Conservation (phyloP, 2,797 vertebrate genomes). For the Silurus aristotelis region DNA sequence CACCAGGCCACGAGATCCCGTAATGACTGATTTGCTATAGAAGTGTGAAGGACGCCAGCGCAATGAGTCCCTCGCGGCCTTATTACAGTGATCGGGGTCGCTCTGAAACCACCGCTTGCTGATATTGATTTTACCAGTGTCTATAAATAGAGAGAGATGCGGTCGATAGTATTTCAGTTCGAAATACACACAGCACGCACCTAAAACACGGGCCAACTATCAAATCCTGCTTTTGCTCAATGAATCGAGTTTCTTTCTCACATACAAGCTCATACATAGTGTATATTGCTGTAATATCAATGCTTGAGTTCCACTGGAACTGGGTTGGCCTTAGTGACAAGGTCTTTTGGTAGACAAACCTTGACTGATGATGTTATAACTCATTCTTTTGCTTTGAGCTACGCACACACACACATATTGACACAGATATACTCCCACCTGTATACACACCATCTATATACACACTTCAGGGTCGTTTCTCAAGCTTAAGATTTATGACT, state of each 20-base stretch:
- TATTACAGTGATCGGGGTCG: slow-evolving; percentile 48
- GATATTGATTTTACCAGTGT: slow-evolving; percentile 52
- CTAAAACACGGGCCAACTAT: not conserved
- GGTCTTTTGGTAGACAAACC: slow-evolving; percentile 26
- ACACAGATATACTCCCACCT: slow-evolving; percentile 33
- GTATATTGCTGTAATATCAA: not conserved
- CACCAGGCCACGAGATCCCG: slow-evolving; percentile 8
- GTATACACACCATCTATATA: not conserved
- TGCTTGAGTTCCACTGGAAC: slow-evolving; percentile 3
- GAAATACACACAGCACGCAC: not conserved
- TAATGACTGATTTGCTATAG: slow-evolving; percentile 34
- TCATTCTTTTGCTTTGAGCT: slow-evolving; percentile 29
- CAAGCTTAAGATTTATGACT: slow-evolving; percentile 22
- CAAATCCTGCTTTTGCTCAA: not conserved
- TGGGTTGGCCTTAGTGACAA: slow-evolving; percentile 23
- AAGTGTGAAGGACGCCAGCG: slow-evolving; percentile 11
- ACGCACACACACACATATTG: slow-evolving; percentile 11
- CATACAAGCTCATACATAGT: not conserved
- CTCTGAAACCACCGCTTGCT: slow-evolving; percentile 53
- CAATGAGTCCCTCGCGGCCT: slow-evolving; percentile 24
- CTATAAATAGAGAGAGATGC: slow-evolving; percentile 54
- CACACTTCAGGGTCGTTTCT: slow-evolving; percentile 26
- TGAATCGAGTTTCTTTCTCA: not conserved
- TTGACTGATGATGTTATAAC: slow-evolving; percentile 37
- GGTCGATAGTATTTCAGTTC: slow-evolving; percentile 42